These are phyloP conservation scores for Deroplatys truncata DNA, from an alignment of 2,888 invertebrate species.

Conservation along the genomic window DNA sequence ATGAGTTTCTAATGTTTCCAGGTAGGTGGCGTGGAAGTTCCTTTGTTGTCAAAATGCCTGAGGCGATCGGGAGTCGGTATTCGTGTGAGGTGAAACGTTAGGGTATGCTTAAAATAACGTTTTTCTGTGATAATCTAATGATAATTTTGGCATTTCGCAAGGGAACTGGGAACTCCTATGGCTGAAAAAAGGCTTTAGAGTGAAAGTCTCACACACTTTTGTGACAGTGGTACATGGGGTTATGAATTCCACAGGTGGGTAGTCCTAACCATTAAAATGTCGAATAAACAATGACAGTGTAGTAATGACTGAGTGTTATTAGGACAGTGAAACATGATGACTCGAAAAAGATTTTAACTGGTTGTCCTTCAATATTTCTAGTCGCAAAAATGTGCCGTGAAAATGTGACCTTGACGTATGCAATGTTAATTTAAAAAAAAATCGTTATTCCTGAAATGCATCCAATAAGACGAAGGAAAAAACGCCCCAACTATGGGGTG, in stretches of 20 bases:
- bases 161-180: background rate
- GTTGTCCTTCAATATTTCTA: background rate
- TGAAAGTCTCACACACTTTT: background rate
- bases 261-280: background rate
- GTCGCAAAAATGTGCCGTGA: background rate
- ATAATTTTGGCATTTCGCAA: background rate
- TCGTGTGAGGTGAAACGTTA: conserved; percentile 2
- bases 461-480: conserved; percentile 61
- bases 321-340: background rate
- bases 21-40: conserved; percentile 10
- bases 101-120: background rate
- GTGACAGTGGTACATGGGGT: background rate
- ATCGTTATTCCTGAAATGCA: conserved; percentile 47
- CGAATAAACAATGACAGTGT: background rate
- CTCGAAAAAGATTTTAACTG: background rate
- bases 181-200: background rate
- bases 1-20: background rate
- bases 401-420: conserved; percentile 7
- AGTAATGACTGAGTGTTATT: background rate
- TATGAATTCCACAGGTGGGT: conserved; percentile 2
- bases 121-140: background rate
- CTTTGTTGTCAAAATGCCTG: conserved; percentile 20
- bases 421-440: background rate
- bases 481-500: conserved; percentile 68
- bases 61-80: conserved; percentile 13